Base-by-base conservation (phyloP, 2,888 invertebrate genomes). In the Nomada hirtipes region DNA sequence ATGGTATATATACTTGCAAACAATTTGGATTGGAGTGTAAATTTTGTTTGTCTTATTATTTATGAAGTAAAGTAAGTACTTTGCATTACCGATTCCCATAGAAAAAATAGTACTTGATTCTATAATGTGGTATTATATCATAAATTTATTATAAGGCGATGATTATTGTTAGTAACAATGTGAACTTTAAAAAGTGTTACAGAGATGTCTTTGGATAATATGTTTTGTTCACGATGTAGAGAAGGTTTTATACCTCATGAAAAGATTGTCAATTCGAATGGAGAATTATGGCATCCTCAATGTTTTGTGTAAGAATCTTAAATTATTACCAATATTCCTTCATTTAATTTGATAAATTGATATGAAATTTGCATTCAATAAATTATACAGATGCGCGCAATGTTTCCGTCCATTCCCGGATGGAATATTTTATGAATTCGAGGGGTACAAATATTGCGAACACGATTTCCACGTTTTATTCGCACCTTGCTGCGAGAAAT, bases 371-470 rank as follows among this genome's bases (percentile, higher is more conserved):
- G 18, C 3, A 18, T 3, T 4, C 13, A 47, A 15, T 50, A 18
- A 47, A 26, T 50, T 2, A 47, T 71, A 23, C 90, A 98, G 99
- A 36, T 99, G 99, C 94, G 99, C 99, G 1, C 99, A 99, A 95
- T 99, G 99, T 93, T 99, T 99, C 94, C 97, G 99, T 80, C 97
- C 98, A 63, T 99, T 99, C 93, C 98, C 98, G 81, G 99, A 99
- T 92, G 99, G 99, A 71, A 96, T 98, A 65, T 99, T 99, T 94
- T 99, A 99, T 94, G 99, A 99, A 95, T 99, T 99, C 94, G 99
- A 99, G 94, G 99, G 99, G 0, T 96, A 99, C 86, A 99, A 99
- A 94, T 99, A 99, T 94, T 99, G 99, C 92, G 99, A 99, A 94
- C 98, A 98, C 93, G 99, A 99, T 94, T 99, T 99, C 93, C 99